Conservation (phyloP, 2,888 invertebrate genomes). For the Boloria selene region DNA sequence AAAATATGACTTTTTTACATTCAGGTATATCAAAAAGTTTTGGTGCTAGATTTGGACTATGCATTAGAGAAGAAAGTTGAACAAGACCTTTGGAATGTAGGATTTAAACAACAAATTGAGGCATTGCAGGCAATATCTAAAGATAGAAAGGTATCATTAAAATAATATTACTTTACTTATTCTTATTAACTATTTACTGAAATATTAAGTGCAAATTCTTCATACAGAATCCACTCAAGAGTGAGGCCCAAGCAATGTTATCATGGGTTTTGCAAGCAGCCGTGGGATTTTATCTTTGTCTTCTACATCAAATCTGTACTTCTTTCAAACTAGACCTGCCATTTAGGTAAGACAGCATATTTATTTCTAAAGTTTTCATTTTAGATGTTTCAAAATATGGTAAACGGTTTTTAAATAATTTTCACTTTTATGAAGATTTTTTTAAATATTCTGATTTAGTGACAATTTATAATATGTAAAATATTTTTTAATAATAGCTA, state of each 20-base stretch:
- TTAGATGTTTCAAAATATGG: too few relatives aligned
- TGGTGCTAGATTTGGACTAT: slow-evolving; percentile 91
- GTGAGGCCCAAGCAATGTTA: slow-evolving; percentile 89
- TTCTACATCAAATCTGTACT: slow-evolving; percentile 91
- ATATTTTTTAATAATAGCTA: too few relatives aligned
- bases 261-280: slow-evolving; percentile 92
- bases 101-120: slow-evolving; percentile 93
- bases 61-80: slow-evolving; percentile 94
- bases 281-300: slow-evolving; percentile 91
- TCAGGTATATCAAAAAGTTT: slow-evolving; percentile 87
- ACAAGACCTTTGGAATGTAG: slow-evolving; percentile 94
- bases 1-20: slow-evolving; percentile 25
- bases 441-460: too few relatives aligned
- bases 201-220: too few relatives aligned
- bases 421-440: background rate
- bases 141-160: slow-evolving; percentile 86
- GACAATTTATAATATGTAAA: too few relatives aligned
- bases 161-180: background rate
- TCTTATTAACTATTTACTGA: too few relatives aligned
- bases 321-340: slow-evolving; percentile 91
- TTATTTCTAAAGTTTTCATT: slow-evolving; percentile 6
- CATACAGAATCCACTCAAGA: slow-evolving; percentile 85
- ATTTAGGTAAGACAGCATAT: slow-evolving; percentile 74
- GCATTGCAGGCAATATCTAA: slow-evolving; percentile 88
- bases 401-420: too few relatives aligned